phyloP scores from a whole-genome alignment of 2,113 vertebrate genomes.

The Gallinago undulata region DNA sequence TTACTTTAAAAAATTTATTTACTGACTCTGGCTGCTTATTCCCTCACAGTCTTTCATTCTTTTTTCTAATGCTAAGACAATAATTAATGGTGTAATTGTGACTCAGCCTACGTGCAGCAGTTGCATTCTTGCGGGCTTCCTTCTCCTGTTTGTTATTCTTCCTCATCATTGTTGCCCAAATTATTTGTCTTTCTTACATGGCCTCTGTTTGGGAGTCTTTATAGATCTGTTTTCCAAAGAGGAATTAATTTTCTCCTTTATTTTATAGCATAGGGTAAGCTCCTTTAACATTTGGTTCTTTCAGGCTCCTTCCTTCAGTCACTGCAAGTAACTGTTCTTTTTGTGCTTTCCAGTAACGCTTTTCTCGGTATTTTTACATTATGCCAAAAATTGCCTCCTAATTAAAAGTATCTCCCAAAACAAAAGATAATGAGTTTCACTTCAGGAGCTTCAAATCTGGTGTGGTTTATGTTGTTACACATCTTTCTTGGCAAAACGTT shows the following conservation, averaged over 20 bases:
- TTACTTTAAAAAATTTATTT: not conserved
- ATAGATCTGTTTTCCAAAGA: not conserved
- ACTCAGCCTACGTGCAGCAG: not conserved
- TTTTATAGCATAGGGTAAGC: not conserved
- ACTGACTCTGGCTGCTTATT: not conserved
- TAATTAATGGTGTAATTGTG: not conserved
- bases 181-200: not conserved
- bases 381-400: not conserved
- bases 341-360: not conserved
- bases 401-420: not conserved
- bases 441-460: not conserved
- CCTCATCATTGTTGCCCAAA: not conserved
- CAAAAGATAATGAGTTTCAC: not conserved
- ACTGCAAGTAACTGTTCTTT: not conserved
- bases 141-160: not conserved
- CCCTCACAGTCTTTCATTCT: not conserved
- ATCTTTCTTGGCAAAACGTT: rapidly evolving
- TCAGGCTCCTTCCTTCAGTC: not conserved
- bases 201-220: not conserved
- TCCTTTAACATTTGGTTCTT: not conserved
- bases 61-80: not conserved
- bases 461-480: not conserved
- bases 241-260: not conserved
- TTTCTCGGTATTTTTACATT: not conserved
- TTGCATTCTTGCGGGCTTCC: not conserved